Base-by-base conservation (phyloP, 92 coral and sea anemone genomes). In the Zoanthus gigantus region DNA sequence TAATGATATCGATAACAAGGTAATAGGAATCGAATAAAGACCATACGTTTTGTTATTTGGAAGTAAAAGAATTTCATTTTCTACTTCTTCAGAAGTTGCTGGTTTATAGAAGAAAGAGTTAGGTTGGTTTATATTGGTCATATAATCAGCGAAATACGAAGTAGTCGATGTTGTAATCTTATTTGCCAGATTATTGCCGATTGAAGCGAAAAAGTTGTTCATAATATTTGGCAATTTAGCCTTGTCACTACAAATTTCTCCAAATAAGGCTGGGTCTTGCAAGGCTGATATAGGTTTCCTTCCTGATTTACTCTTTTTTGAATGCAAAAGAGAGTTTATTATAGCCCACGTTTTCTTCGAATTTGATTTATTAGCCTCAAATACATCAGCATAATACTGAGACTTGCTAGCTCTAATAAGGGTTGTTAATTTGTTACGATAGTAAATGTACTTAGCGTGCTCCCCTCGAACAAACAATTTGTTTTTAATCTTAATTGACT, bases 351-450 rank as follows among this genome's bases (percentile, higher is more conserved):
- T 23, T 23, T 23, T 23, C 23, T 23, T 23, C 23, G 23, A 23
- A 71, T 80, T 80, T 16, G 68, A 58, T 54, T 58, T 37, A 79
- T 79, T 79, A 79, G 50, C 73, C 73, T 82, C 86, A 67, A 83
- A 83, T 69, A 48, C 76, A 69, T 69, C 32, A 83, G 76, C 76
- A 83, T 69, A 83, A 83, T 83, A 83, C 77, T 83, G 76, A 72
- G 76, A 69, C 68, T 83, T 83, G 77, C 87, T 83, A 58, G 68
- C 87, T 83, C 86, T 69, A 60, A 82, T 82, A 82, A 82, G 86
- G 45, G 86, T 82, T 82, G 72, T 67, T 82, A 82, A 30, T 58
- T 68, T 82, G 54, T 82, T 82, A 46, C 87, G 87, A 82, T 82
- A 82, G 77, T 83, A 68, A 69, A 52, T 83, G 16, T 83, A 83